These are phyloP conservation scores for Megalops atlanticus DNA, from an alignment of 2,113 vertebrate genomes.

Conservation along the genomic window DNA sequence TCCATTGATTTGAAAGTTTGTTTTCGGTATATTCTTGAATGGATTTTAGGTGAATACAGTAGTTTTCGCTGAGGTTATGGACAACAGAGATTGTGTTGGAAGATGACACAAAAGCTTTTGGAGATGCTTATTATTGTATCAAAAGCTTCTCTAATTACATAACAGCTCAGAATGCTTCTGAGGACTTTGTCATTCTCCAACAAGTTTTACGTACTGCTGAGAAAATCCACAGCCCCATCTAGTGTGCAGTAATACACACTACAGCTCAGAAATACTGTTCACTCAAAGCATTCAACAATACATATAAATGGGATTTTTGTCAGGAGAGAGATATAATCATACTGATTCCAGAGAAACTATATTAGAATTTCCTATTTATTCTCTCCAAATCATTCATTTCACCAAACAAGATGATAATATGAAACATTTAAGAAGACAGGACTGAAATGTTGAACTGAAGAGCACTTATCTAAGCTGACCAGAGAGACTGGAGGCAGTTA, in stretches of 20 bases:
- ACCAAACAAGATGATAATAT: neutral
- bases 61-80: neutral
- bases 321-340: neutral
- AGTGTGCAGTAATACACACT: slow-evolving; percentile 16
- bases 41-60: neutral
- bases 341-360: too few species aligned
- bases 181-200: neutral
- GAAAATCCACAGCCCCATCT: slow-evolving; percentile 31
- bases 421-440: neutral
- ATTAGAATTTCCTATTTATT: too few species aligned
- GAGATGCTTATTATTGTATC: neutral
- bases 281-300: too few species aligned
- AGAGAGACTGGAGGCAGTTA: too few species aligned
- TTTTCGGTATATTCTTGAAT: neutral
- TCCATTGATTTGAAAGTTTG: neutral
- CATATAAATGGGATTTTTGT: too few species aligned
- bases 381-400: neutral
- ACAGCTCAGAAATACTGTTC: neutral
- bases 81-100: neutral
- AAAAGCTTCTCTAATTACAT: neutral
- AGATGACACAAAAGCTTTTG: neutral
- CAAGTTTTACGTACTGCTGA: neutral
- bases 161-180: neutral
- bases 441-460: too few species aligned
- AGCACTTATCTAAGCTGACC: too few species aligned